A percentile compares a stretch with the other conserved stretches of the same genome.
phyloP scores from a whole-genome alignment of 2,888 invertebrate species.

The Criorhina ranunculi region DNA sequence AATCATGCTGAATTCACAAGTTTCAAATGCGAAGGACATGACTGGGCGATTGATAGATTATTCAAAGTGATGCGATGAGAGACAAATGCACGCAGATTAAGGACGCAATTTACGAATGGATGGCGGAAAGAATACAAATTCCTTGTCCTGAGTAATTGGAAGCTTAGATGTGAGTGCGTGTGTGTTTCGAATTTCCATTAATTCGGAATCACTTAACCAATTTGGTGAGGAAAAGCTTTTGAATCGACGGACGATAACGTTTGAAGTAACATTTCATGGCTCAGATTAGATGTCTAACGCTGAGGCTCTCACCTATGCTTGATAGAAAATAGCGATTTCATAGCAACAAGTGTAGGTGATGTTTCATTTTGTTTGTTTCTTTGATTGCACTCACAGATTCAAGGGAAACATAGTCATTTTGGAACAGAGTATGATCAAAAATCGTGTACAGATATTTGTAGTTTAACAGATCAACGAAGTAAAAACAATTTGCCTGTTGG shows the following conservation, averaged over 20 bases:
- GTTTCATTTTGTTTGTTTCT: too few relatives aligned
- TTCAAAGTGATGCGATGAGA: conserved; percentile 37
- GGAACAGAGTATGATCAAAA: too few relatives aligned
- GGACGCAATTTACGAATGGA: conserved; percentile 21
- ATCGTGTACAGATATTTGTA: too few relatives aligned
- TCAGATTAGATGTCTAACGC: not conserved
- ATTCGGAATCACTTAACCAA: conserved; percentile 17
- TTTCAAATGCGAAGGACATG: conserved; percentile 37
- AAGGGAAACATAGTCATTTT: too few relatives aligned
- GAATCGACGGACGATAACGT: not conserved
- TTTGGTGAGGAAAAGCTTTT: conserved; percentile 1
- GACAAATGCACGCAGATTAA: conserved; percentile 38
- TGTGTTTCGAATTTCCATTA: not conserved
- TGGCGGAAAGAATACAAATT: conserved; percentile 3
- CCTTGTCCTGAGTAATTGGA: conserved; percentile 4
- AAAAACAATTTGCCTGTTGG: too few relatives aligned
- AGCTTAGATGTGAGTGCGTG: not conserved
- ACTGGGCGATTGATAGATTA: conserved; percentile 56
- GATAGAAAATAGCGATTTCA: too few relatives aligned
- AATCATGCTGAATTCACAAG: conserved; percentile 67
- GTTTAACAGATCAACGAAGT: too few relatives aligned
- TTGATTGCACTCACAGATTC: too few relatives aligned
- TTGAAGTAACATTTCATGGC: not conserved
- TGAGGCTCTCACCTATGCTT: too few relatives aligned
- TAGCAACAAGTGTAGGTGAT: too few relatives aligned